Percentiles rank a stretch among this genome's conserved stretches.
phyloP scores from a whole-genome alignment of 2,888 invertebrate genomes.

The Caenorhabditis sinica region DNA sequence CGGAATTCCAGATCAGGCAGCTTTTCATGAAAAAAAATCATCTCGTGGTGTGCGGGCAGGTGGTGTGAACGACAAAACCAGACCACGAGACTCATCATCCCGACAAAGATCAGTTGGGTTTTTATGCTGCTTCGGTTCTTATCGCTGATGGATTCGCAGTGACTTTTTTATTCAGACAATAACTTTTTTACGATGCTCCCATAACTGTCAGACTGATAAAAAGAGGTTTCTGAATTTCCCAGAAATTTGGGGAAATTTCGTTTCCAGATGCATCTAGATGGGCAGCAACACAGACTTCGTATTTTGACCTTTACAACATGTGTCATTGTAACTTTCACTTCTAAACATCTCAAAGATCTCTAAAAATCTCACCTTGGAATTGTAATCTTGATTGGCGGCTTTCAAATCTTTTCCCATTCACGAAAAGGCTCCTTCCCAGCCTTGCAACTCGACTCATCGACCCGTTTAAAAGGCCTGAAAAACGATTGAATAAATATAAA shows the following conservation, averaged over 20 bases:
- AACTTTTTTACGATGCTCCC: slow-evolving; percentile 30
- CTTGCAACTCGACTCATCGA: slow-evolving; percentile 61
- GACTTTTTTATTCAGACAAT: slow-evolving; percentile 2
- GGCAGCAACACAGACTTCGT: background rate
- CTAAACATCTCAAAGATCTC: background rate
- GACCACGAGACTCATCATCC: slow-evolving; percentile 11
- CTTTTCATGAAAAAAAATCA: slow-evolving; percentile 7
- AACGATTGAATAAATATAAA: background rate
- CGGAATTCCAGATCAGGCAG: background rate
- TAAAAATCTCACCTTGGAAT: slow-evolving; percentile 42
- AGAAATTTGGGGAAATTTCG: slow-evolving; percentile 38
- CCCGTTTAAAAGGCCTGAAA: slow-evolving; percentile 36
- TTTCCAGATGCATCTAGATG: too few species aligned
- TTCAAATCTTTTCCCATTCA: slow-evolving; percentile 45
- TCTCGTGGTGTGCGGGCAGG: background rate
- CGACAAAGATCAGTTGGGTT: slow-evolving; percentile 16
- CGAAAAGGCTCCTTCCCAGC: slow-evolving; percentile 50
- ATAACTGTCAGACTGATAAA: slow-evolving; percentile 26
- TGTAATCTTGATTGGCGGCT: slow-evolving; percentile 43
- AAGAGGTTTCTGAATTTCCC: slow-evolving; percentile 5
- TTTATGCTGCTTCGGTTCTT: slow-evolving; percentile 36
- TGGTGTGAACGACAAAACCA: slow-evolving; percentile 6
- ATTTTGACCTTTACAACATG: slow-evolving; percentile 19
- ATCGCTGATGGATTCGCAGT: slow-evolving; percentile 16
- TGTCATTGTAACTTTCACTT: slow-evolving; percentile 17